Evolutionary conservation across 2,888 invertebrate species (phyloP).

Genomic region (Aphodius granarius): DNA sequence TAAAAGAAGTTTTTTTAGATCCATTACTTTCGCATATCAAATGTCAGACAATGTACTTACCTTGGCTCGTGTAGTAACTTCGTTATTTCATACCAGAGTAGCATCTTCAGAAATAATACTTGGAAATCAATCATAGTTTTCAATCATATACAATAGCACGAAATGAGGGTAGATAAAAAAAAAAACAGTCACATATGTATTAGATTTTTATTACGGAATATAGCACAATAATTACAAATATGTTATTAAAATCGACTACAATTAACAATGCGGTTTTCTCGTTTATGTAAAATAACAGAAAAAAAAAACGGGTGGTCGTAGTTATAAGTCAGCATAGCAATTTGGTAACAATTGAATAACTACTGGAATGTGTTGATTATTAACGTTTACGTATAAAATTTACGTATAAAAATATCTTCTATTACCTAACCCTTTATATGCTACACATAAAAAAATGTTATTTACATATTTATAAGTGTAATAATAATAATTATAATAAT

Average conservation of each 20-base stretch:
- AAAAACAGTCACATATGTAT: slow-evolving; percentile 22
- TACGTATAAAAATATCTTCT: slow-evolving; percentile 24
- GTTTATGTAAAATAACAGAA: slow-evolving; percentile 13
- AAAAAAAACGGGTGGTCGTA: neutral
- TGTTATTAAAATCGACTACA: slow-evolving; percentile 35
- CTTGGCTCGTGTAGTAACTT: too few species aligned
- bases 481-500: neutral
- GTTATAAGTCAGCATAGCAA: slow-evolving; percentile 1
- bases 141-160: too few species aligned
- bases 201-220: slow-evolving; percentile 43
- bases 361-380: slow-evolving; percentile 14
- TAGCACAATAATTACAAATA: slow-evolving; percentile 45
- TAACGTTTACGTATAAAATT: too few species aligned
- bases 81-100: too few species aligned
- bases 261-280: slow-evolving; percentile 2
- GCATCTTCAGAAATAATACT: too few species aligned
- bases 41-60: too few species aligned
- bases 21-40: too few species aligned
- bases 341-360: slow-evolving; percentile 19
- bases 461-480: slow-evolving; percentile 29
- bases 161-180: slow-evolving; percentile 3
- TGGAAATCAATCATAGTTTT: too few species aligned
- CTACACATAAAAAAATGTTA: slow-evolving; percentile 29
- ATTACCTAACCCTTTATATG: slow-evolving; percentile 29
- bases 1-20: too few species aligned